Evolutionary conservation across 2,888 invertebrate species (phyloP), one percentile per base, ranked within the genome.

Genomic region (Leptinotarsa haldemani): DNA sequence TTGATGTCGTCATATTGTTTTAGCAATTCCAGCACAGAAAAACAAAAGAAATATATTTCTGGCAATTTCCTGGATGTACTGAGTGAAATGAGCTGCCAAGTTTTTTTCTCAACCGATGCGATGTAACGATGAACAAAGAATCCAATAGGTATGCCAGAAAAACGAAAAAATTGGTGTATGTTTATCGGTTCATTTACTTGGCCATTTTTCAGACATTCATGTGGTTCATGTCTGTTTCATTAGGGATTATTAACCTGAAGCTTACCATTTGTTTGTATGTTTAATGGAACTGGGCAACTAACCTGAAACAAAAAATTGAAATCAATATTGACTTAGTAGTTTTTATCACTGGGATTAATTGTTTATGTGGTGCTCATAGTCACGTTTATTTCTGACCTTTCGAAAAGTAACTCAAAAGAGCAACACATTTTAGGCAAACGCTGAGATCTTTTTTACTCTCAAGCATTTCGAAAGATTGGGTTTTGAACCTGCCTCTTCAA

Each of bases 181-280:
- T 69, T 63, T 53, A 64, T 58, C 25, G 13, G 65, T 22, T 13
- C 58, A 53, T 64, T 65, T 52, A 73, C 61, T n/a, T 18, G 16
- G 47, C 50, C 22, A 65, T 48, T 65, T 15, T 48, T 47, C 65
- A 47, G 48, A 65, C 22, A 9, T 12, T 47, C 9, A 47, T 47
- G 18, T 46, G 18, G 9, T 22, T 52, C 66, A 56, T 70, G 52
- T 68, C 30, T 50, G 20, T 66, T 70, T 67, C 48, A 46, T 50
- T 18, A 3, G 53, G 58, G 52, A 65, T 12, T 70, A 63, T 52
- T 72, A 50, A 72, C 70, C 69, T 65, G 25, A 40, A 40, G 69
- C 76, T 76, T 76, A 76, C 76, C 76, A 76, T 76, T 76, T 74
- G 76, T 63, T 74, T 74, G 64, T 74, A 74, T 70, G 40, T 70